phyloP scores from a whole-genome alignment of 2,113 vertebrate species.

The Gymnogyps californianus region DNA sequence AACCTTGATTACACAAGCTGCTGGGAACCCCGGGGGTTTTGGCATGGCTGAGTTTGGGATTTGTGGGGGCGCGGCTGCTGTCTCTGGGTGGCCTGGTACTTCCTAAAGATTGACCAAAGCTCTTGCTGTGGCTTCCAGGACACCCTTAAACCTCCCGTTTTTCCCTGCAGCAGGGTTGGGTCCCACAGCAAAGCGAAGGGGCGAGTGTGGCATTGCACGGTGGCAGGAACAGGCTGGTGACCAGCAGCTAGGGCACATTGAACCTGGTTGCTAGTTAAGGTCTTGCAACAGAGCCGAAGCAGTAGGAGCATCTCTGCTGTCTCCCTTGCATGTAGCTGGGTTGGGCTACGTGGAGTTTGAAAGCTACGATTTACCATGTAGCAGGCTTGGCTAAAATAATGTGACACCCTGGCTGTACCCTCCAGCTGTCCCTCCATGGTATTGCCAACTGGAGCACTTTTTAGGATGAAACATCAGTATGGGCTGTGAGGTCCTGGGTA shows the following conservation, averaged over 20 bases:
- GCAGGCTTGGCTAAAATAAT: background rate
- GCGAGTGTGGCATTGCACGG: fast-evolving
- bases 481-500: fast-evolving
- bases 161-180: background rate
- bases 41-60: background rate
- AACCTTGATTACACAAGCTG: background rate
- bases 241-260: background rate
- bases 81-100: background rate
- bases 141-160: background rate
- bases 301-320: background rate
- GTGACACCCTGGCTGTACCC: background rate
- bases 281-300: background rate
- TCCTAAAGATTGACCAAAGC: background rate
- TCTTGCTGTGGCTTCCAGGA: background rate
- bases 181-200: background rate
- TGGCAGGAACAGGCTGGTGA: background rate
- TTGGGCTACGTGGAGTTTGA: background rate
- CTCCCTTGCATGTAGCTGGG: background rate
- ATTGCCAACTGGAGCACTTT: background rate
- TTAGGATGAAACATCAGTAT: background rate
- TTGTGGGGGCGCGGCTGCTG: background rate
- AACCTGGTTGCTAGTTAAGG: background rate
- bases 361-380: background rate
- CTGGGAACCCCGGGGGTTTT: background rate
- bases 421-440: background rate